Base-by-base conservation (phyloP, 2,797 vertebrate genomes). In the Onychomys leucogaster region DNA sequence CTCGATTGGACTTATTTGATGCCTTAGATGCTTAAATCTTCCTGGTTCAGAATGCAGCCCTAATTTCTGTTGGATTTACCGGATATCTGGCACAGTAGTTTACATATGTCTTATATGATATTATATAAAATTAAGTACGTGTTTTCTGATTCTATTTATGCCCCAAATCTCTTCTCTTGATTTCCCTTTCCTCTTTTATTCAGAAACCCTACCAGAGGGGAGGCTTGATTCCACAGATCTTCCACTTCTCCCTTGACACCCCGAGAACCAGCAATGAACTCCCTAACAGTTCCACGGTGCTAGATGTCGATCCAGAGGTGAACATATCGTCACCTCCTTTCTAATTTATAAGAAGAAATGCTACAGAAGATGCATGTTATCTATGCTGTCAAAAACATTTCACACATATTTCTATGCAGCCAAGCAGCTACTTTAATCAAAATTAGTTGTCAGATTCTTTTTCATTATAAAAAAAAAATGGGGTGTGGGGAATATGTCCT, bases 281-380 rank as follows among this genome's bases (percentile, higher is more conserved):
- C 12, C 27, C 91, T 96, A 93, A 93, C 13, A 41, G 27, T 95
- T 94, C 95, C 23, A 25, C 83, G 93, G 81, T 59, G 75, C 49
- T 14, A 80, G 2, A 95, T 97, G 96, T 90, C 94, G 97, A 94
- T 82, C 80, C 86, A 94, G 8, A 73, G 34, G 0, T 91, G 25
- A 83, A 84, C 7, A 80, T 84, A 93, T 32, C 14, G 59, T 23
- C 25, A 73, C 19, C 7, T 41, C 3, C 2, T 92, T 96, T 97
- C 90, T 49, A 17, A 94, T 95, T 80, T n/a, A 13, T 59, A n/a
- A 73, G 67, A 69, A 69, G 3, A 69, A 69, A 69, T 69, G 7
- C 67, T 69, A n/a, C 12, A 69, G 21, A 61, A 95, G 84, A 77
- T 61, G 21, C 41, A 63, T 5, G 23, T 93, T 3, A 27, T 92